phyloP scores from a whole-genome alignment of 2,797 vertebrate species.

The Gymnocypris eckloni region DNA sequence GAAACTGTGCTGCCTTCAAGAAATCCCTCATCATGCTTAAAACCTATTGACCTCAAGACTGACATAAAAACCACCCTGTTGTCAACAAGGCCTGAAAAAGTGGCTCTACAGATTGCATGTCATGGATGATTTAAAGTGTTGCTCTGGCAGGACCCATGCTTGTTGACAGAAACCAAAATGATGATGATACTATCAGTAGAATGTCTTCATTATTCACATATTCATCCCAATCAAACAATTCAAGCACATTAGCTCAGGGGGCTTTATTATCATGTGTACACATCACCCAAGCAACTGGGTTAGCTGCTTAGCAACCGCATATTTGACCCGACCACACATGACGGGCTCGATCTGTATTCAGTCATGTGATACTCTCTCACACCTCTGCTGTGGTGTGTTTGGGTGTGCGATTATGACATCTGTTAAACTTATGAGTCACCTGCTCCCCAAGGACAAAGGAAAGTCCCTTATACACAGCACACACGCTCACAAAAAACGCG shows the following conservation, averaged over 20 bases:
- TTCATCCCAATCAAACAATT: conserved; percentile 42
- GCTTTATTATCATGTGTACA: conserved; percentile 46
- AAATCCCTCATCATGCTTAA: not conserved
- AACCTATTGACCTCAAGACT: conserved; percentile 3
- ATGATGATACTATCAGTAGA: conserved; percentile 43
- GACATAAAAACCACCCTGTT: not conserved
- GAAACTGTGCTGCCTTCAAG: not conserved
- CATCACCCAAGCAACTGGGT: conserved; percentile 51
- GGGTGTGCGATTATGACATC: conserved; percentile 29
- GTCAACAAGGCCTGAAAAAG: conserved; percentile 26
- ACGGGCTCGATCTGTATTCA: not conserved
- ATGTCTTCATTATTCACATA: conserved; percentile 46
- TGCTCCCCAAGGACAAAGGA: conserved; percentile 22
- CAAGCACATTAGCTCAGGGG: conserved; percentile 20
- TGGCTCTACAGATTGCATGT: not conserved
- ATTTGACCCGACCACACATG: conserved; percentile 8
- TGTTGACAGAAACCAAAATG: conserved; percentile 45
- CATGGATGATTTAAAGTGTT: conserved; percentile 18
- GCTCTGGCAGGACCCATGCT: not conserved
- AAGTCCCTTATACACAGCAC: conserved; percentile 15
- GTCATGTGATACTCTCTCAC: conserved; percentile 31
- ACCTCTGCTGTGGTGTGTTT: conserved; percentile 26
- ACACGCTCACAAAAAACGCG: conserved; percentile 6
- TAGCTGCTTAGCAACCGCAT: conserved; percentile 38
- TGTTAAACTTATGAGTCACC: conserved; percentile 49